These are phyloP conservation scores for Carcharodon carcharias DNA, from an alignment of 2,797 vertebrate genomes.

Conservation along the genomic window DNA sequence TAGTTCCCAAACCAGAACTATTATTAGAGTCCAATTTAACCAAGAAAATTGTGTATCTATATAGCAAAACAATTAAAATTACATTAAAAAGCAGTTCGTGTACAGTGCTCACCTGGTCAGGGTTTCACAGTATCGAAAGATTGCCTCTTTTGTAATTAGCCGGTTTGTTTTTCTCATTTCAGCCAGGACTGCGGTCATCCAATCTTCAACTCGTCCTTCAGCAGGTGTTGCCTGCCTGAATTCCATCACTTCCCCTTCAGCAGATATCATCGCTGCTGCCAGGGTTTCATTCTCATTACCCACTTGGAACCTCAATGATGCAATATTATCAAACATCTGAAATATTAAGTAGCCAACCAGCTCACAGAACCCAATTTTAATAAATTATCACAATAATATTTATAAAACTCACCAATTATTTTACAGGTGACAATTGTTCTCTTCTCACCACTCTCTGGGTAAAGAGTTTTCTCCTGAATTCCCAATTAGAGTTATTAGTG, in stretches of 20 bases:
- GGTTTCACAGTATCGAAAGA: slow-evolving; percentile 78
- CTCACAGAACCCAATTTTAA: neutral
- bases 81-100: neutral
- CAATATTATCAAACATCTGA: slow-evolving; percentile 94
- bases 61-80: neutral
- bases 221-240: slow-evolving; percentile 65
- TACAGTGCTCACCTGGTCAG: slow-evolving; percentile 66
- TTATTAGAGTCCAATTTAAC: neutral
- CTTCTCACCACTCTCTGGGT: neutral
- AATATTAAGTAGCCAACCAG: slow-evolving; percentile 34
- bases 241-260: slow-evolving; percentile 84
- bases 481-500: neutral
- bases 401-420: neutral
- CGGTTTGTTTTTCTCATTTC: slow-evolving; percentile 87
- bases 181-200: slow-evolving; percentile 79
- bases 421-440: too few relatives aligned
- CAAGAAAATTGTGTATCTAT: neutral
- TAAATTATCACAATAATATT: neutral
- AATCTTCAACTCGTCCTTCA: slow-evolving; percentile 84
- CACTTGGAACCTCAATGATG: slow-evolving; percentile 69
- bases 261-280: slow-evolving; percentile 81
- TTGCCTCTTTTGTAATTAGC: slow-evolving; percentile 87
- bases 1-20: neutral
- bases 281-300: slow-evolving; percentile 62
- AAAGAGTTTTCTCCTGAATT: neutral